Evolutionary conservation across 2,113 vertebrate genomes (phyloP).

Genomic region (Tinamus guttatus): DNA sequence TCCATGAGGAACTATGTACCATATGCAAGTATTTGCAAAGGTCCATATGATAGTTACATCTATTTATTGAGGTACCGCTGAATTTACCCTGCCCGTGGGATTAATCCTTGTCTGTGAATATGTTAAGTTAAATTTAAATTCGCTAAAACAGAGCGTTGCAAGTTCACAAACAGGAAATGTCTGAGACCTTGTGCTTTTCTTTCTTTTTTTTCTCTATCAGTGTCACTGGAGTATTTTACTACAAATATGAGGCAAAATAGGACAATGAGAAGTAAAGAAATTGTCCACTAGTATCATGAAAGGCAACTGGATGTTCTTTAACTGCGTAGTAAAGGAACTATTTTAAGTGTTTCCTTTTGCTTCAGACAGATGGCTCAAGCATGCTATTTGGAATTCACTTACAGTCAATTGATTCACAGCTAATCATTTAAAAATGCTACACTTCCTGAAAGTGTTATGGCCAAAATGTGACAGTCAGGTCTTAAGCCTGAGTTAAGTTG

Average conservation of each 20-base stretch:
- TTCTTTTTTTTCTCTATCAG: conserved; percentile 12
- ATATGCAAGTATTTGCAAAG: neutral
- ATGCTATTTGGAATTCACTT: conserved; percentile 30
- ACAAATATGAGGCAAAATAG: conserved; percentile 2
- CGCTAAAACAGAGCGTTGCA: neutral
- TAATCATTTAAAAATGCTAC: conserved; percentile 47
- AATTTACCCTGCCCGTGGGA: neutral
- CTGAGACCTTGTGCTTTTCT: neutral
- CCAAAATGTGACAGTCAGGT: neutral
- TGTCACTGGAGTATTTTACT: neutral
- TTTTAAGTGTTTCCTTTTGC: conserved; percentile 57
- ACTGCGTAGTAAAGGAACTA: conserved; percentile 22
- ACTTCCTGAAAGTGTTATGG: conserved; percentile 16
- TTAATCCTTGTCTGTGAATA: neutral
- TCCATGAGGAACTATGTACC: neutral
- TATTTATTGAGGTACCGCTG: neutral
- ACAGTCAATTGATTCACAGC: conserved; percentile 47
- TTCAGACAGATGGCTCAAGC: conserved; percentile 38
- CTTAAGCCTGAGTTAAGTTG: neutral
- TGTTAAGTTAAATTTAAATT: neutral
- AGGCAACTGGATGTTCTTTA: conserved; percentile 16
- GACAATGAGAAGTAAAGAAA: conserved; percentile 6
- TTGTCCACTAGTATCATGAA: conserved; percentile 11
- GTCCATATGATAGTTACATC: neutral
- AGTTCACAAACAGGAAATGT: neutral